Evolutionary conservation across 2,797 vertebrate species (phyloP).

Genomic region (Peromyscus aztecus): DNA sequence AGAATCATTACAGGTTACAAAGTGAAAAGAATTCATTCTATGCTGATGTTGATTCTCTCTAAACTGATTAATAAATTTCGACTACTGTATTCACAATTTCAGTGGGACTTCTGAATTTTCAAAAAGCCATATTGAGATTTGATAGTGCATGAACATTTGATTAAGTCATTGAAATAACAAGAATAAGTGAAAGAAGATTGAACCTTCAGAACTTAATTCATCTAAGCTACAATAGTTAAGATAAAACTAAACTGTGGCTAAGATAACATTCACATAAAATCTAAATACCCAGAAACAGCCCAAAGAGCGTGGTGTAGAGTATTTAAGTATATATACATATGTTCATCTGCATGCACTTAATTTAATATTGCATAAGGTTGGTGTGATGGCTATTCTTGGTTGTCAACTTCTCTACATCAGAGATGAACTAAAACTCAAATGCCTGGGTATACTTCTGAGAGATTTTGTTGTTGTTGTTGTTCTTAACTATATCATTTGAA

Average conservation of each 20-base stretch:
- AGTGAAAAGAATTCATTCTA: background rate
- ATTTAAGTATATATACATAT: background rate
- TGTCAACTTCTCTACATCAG: background rate
- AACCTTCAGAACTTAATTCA: background rate
- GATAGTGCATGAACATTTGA: background rate
- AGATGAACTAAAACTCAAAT: background rate
- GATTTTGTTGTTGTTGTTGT: background rate
- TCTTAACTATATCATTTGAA: background rate
- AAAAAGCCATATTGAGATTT: background rate
- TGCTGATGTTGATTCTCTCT: background rate
- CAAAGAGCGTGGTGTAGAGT: background rate
- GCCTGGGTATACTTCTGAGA: no score
- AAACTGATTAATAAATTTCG: background rate
- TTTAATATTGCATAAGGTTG: background rate
- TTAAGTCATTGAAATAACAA: background rate
- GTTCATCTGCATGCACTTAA: background rate
- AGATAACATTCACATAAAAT: constrained; percentile 5
- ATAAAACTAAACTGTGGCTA: background rate
- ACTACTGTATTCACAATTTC: background rate
- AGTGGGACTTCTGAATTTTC: background rate
- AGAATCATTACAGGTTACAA: background rate
- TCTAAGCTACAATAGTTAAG: background rate
- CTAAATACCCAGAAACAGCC: background rate
- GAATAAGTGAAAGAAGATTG: background rate
- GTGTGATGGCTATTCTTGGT: background rate